These are phyloP conservation scores for Enteromius afrohamiltoni DNA, from an alignment of 2,797 vertebrate genomes.

Conservation along the genomic window DNA sequence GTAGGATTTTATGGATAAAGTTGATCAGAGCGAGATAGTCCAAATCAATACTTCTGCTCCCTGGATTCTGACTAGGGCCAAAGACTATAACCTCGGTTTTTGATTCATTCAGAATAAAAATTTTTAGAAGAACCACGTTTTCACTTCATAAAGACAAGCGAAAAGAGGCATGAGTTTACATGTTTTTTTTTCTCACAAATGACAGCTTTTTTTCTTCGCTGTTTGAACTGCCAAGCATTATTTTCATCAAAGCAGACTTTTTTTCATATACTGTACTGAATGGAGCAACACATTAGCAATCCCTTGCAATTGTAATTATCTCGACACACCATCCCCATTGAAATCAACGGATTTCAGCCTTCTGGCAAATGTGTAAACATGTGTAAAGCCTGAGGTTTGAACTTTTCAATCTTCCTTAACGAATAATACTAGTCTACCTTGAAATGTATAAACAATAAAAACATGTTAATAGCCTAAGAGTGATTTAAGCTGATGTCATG, in stretches of 20 bases:
- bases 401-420: not conserved
- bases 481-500: slow-evolving; percentile 7
- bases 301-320: not conserved
- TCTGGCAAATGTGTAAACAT: not conserved
- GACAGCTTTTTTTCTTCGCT: not conserved
- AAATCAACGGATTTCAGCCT: not conserved
- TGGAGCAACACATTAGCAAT: not conserved
- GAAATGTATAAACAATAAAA: slow-evolving; percentile 5
- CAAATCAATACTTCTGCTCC: too few relatives aligned
- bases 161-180: not conserved
- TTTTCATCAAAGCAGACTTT: not conserved
- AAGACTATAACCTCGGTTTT: too few relatives aligned
- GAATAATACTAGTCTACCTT: not conserved
- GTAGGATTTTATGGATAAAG: not conserved
- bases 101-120: too few relatives aligned
- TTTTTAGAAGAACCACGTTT: too few relatives aligned
- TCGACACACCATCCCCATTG: not conserved
- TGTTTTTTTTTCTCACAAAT: not conserved
- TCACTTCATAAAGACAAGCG: too few relatives aligned
- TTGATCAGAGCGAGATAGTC: too few relatives aligned
- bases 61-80: too few relatives aligned
- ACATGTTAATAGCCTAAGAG: not conserved
- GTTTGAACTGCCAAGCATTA: not conserved
- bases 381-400: not conserved
- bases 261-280: not conserved